A percentile compares a stretch with the other conserved stretches of the same genome.
Conservation (phyloP, 53 echinoderm and acorn worm genomes). For the Echinarachnius parma region DNA sequence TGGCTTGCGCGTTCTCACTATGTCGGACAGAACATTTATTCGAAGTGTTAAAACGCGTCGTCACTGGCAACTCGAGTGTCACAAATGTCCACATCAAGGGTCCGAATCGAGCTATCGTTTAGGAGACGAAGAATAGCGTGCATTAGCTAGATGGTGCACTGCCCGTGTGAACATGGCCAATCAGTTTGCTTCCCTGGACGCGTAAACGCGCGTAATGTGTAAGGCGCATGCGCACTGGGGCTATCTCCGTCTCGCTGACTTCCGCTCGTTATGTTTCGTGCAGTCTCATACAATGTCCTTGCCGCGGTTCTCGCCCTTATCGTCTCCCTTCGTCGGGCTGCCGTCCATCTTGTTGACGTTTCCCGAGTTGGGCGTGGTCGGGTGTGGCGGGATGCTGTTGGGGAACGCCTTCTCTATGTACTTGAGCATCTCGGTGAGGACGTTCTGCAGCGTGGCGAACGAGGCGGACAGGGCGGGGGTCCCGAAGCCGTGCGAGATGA, state of each 20-base stretch:
- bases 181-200: no score
- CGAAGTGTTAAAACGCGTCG: background rate
- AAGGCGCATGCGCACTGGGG: no score
- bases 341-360: conserved; percentile 81
- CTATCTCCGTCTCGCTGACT: no score
- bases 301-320: conserved; percentile 63
- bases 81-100: conserved; percentile 15
- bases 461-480: conserved; percentile 96
- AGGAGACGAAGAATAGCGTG: no score
- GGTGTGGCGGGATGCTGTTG: conserved; percentile 87
- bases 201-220: no score
- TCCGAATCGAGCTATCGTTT: background rate
- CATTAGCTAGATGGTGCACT: no score
- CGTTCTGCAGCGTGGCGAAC: conserved; percentile 91
- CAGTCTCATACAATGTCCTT: conserved; percentile 85
- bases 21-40: no score
- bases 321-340: conserved; percentile 88
- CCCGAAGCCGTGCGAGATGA: conserved; percentile 94
- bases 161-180: no score
- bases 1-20: no score
- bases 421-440: conserved; percentile 96
- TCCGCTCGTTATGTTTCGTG: no score
- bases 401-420: conserved; percentile 99
- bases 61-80: conserved; percentile 4
- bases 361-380: conserved; percentile 64